Evolutionary conservation across 2,797 vertebrate genomes (phyloP), one percentile per base, ranked within the genome.

Genomic region (Sebastes diaconus): DNA sequence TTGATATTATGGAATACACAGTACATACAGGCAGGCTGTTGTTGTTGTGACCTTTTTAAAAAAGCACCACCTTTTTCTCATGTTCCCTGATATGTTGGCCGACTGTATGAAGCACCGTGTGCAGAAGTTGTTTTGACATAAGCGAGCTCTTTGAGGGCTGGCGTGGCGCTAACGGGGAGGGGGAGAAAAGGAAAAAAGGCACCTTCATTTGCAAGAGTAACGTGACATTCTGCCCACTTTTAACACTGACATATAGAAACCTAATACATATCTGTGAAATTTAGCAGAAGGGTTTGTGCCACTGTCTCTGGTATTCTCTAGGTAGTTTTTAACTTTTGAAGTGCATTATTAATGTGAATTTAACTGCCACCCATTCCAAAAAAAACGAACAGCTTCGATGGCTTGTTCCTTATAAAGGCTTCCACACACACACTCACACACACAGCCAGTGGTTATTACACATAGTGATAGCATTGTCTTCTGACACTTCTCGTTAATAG

Each of bases 221-320:
- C 88, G 86, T 86, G 91, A 94, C 88, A 86, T 93, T 94, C 91
- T 93, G 87, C 88, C 85, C 83, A 83, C 92, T 42, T 90, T 94
- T 95, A 88, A 95, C 91, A 92, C 93, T 93, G 91, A 88, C 90
- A 72, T 89, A 86, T 92, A 92, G 94, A 94, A 92, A 87, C 88
- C 91, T 94, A 90, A 94, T 94, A 92, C 90, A 89, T 92, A 93
- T 94, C 93, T 95, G 93, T 95, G 84, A 93, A 93, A 94, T 93
- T 93, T 88, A 93, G 93, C 92, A 93, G 90, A 93, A 91, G 93
- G 90, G 91, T 93, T 94, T 93, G 93, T 90, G 91, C 94, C 94
- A 95, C 93, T 93, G 89, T 85, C 86, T 90, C 86, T 88, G 91
- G 90, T 91, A 65, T 91, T 89, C 89, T 92, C 92, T 83, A 24